These are phyloP conservation scores for Misgurnus anguillicaudatus DNA, from an alignment of 2,113 vertebrate species.

Conservation along the genomic window DNA sequence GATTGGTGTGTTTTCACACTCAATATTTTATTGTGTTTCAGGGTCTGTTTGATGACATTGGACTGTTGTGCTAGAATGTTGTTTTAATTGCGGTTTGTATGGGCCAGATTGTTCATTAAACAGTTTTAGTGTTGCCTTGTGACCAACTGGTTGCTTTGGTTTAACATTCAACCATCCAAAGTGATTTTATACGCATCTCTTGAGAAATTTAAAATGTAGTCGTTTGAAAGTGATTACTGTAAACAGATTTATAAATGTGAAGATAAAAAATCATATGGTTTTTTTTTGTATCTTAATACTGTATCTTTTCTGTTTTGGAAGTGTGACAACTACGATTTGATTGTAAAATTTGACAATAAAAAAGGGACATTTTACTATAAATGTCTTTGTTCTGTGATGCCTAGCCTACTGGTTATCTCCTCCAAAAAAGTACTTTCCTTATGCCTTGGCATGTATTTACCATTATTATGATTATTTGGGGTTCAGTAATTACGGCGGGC, in stretches of 20 bases:
- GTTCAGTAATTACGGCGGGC: slow-evolving; percentile 56
- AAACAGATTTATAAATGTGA: too few relatives aligned
- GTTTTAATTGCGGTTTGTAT: slow-evolving; percentile 46
- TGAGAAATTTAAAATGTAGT: too few relatives aligned
- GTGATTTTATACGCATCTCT: not conserved
- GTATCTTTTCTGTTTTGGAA: too few relatives aligned
- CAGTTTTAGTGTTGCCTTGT: slow-evolving; percentile 2
- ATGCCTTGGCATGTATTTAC: slow-evolving; percentile 78
- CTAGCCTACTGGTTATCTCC: not conserved
- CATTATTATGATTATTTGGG: slow-evolving; percentile 79
- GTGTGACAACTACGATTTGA: too few relatives aligned
- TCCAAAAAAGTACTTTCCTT: slow-evolving; percentile 62
- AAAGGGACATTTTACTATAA: not conserved
- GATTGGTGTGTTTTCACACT: slow-evolving; percentile 57
- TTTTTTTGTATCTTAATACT: too few relatives aligned
- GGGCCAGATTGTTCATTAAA: slow-evolving; percentile 3
- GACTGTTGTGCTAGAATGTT: slow-evolving; percentile 52
- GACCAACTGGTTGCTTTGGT: slow-evolving; percentile 9
- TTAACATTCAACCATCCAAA: not conserved
- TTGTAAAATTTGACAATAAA: too few relatives aligned
- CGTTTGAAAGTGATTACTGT: too few relatives aligned
- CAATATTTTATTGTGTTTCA: slow-evolving; percentile 49
- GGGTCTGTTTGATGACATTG: slow-evolving; percentile 58
- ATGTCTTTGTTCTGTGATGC: not conserved
- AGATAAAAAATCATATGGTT: too few relatives aligned